Conservation (phyloP, 2,797 vertebrate genomes). For the Potorous gilbertii region DNA sequence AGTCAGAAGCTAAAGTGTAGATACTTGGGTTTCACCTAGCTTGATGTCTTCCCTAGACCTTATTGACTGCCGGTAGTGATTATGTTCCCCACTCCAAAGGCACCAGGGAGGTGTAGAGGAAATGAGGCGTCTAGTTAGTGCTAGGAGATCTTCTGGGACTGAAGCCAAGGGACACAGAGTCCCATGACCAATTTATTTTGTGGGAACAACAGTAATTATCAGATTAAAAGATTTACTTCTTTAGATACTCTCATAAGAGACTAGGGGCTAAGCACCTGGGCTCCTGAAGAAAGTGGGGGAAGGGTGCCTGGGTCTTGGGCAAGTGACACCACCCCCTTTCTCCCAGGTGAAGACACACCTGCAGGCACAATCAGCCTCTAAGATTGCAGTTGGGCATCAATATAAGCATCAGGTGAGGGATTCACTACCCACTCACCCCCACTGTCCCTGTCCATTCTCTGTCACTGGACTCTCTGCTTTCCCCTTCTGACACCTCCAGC, state of each 20-base stretch:
- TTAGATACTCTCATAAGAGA: constrained; percentile 44
- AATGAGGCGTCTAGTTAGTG: constrained; percentile 26
- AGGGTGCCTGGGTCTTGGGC: constrained; percentile 1
- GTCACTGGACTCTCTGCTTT: constrained; percentile 19
- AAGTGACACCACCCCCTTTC: constrained; percentile 47
- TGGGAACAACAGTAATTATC: constrained; percentile 63
- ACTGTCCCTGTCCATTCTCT: background rate
- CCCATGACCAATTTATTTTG: constrained; percentile 63
- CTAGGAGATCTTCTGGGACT: constrained; percentile 57
- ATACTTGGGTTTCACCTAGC: constrained; percentile 5
- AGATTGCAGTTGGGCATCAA: constrained; percentile 93
- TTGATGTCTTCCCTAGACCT: background rate
- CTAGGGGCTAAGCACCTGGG: constrained; percentile 4
- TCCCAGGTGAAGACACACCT: constrained; percentile 93
- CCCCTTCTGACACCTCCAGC: background rate
- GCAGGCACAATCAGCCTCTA: constrained; percentile 89
- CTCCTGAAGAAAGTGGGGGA: constrained; percentile 15
- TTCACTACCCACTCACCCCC: background rate
- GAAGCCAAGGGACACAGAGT: constrained; percentile 68
- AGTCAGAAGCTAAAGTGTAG: constrained; percentile 12
- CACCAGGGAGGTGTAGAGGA: constrained; percentile 29
- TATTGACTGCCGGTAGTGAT: constrained; percentile 51
- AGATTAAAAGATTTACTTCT: constrained; percentile 64
- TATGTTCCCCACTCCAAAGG: constrained; percentile 41
- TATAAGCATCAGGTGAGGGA: constrained; percentile 88